Base-by-base conservation (phyloP, 1,140 invertebrate genomes). In the Parasteatoda tepidariorum region DNA sequence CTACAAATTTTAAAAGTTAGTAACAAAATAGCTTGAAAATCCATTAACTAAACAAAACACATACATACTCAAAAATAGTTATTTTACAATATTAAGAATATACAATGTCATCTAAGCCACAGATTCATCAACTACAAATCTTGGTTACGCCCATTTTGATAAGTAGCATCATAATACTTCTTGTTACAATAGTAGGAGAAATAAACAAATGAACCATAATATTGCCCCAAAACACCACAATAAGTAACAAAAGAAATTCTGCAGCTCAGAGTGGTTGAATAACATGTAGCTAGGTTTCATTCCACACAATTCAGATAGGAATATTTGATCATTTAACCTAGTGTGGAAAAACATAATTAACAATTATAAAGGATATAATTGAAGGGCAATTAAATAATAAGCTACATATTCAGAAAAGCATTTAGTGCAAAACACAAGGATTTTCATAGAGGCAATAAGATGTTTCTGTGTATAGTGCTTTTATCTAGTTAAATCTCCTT, bases 121-220 rank as follows among this genome's bases (percentile, higher is more conserved):
- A 34, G 26, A 48, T 9, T 78, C 62, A 78, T 78, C 75, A 54
- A 78, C 75, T 67, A 26, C 33, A 31, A 67, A 38, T 78, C 75
- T 33, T 78, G 75, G 75, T 34, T 9, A 55, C 4, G 11, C 2
- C 74, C 75, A 78, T 78, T 78, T 78, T 24, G n/a, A 78, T 59
- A 30, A 26, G 33, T 18, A 24, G 75, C 26, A 11, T 78, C 75
- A 78, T 78, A 55, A 55, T 30, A 54, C 30, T 67, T 41, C 30
- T 34, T 24, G 31, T 11, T 6, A 38, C 31, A 68, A 1, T 24
- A 48, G 41, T 18, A 7, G 18, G 18, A 18, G 18, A 48, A 48
- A 48, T 48, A 7, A 48, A 18, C 18, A 48, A 7, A 48, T 48
- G 41, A 48, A 48, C n/a, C n/a, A n/a, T n/a, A n/a, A n/a, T n/a